Evolutionary conservation across 2,797 vertebrate species (phyloP).

Genomic region (Pagetopsis macropterus): DNA sequence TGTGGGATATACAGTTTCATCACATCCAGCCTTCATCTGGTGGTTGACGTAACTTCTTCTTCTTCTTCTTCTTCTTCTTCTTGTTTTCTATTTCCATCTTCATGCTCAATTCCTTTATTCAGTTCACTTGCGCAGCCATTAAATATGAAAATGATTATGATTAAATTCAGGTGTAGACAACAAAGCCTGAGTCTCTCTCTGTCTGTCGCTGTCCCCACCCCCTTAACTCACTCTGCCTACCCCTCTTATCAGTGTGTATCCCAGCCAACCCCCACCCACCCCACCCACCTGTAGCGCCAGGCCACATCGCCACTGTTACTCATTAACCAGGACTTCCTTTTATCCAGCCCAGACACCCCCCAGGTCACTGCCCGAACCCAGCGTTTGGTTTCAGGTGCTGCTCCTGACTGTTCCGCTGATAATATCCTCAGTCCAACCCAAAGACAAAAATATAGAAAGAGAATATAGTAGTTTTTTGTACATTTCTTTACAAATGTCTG

Average conservation of each 20-base stretch:
- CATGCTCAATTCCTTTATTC: neutral
- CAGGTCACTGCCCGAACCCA: conserved; percentile 74
- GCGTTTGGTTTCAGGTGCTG: conserved; percentile 37
- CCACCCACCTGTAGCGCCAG: conserved; percentile 84
- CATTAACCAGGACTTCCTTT: conserved; percentile 88
- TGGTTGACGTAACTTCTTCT: neutral
- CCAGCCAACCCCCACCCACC: conserved; percentile 65
- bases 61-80: neutral
- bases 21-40: neutral
- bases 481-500: neutral
- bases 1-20: neutral
- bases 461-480: neutral
- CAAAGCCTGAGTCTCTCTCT: conserved; percentile 30
- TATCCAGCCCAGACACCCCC: conserved; percentile 79
- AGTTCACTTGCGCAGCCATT: neutral
- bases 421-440: neutral
- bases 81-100: neutral
- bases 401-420: conserved; percentile 1
- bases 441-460: neutral
- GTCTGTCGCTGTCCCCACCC: conserved; percentile 30
- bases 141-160: neutral
- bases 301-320: conserved; percentile 77
- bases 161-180: conserved; percentile 2
- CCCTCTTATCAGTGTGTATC: conserved; percentile 71
- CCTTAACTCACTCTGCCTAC: conserved; percentile 46